Conservation (phyloP, 2,113 vertebrate genomes). For the Psammodynastes pulverulentus region DNA sequence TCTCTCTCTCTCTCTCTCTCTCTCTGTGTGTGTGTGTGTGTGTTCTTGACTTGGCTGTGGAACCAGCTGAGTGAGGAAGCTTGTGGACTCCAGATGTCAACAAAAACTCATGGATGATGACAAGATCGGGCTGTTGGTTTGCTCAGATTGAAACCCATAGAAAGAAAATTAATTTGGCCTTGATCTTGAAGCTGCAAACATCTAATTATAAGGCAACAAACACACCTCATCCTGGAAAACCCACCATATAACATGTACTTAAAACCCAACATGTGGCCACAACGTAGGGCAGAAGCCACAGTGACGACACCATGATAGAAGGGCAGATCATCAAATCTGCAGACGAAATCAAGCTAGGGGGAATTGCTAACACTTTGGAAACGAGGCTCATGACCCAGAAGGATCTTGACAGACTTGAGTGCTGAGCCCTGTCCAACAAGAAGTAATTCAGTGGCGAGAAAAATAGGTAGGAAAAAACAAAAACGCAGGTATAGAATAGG, state of each 20-base stretch:
- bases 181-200: background rate
- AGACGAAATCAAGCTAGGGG: background rate
- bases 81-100: background rate
- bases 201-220: background rate
- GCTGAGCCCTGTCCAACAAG: background rate
- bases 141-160: background rate
- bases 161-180: background rate
- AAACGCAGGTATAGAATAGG: background rate
- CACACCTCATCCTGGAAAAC: background rate
- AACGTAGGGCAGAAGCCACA: background rate
- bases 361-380: background rate
- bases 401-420: background rate
- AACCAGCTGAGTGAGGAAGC: background rate
- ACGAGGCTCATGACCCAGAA: background rate
- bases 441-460: background rate
- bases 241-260: background rate
- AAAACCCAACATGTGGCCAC: background rate
- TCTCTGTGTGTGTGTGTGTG: background rate
- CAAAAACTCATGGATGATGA: background rate
- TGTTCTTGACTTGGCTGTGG: slow-evolving; percentile 40
- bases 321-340: background rate
- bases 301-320: background rate
- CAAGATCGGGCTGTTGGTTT: background rate
- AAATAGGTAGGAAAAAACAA: background rate
- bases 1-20: no score